Evolutionary conservation across 2,113 vertebrate species (phyloP).

Genomic region (Capreolus pygargus): DNA sequence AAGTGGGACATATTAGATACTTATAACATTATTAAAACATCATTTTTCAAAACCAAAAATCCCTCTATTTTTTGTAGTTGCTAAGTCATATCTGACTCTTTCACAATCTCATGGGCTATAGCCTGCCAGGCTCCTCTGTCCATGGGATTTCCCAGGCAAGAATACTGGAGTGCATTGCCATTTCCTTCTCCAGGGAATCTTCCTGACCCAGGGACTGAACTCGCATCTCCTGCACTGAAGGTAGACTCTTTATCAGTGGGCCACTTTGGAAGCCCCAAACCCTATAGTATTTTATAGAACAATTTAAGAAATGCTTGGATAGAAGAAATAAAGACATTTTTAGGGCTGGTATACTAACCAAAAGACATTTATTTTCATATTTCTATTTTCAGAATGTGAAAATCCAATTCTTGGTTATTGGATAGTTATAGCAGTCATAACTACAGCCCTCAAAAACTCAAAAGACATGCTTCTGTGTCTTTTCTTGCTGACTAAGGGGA

Average conservation of each 20-base stretch:
- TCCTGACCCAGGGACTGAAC: not conserved
- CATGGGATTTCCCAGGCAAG: not conserved
- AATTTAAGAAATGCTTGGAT: conserved; percentile 1
- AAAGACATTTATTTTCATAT: not conserved
- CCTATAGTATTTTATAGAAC: not conserved
- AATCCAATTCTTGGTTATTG: not conserved
- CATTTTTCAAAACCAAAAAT: not conserved
- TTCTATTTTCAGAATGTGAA: conserved; percentile 29
- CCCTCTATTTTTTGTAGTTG: not conserved
- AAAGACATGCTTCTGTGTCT: not conserved
- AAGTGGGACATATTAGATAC: not conserved
- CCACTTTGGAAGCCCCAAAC: not conserved
- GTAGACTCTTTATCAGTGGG: not conserved
- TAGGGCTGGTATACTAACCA: not conserved
- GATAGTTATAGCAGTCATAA: not conserved
- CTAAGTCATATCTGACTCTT: not conserved
- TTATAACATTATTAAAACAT: not conserved
- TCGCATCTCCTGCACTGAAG: not conserved
- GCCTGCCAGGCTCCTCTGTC: not conserved
- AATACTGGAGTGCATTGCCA: not conserved
- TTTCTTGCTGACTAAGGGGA: not conserved
- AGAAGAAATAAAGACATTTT: not conserved
- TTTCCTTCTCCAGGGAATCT: not conserved
- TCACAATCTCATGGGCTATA: not conserved
- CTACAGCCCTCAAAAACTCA: not conserved